Evolutionary conservation across 2,888 invertebrate species (phyloP).

Genomic region (Drymonia ruficornis): DNA sequence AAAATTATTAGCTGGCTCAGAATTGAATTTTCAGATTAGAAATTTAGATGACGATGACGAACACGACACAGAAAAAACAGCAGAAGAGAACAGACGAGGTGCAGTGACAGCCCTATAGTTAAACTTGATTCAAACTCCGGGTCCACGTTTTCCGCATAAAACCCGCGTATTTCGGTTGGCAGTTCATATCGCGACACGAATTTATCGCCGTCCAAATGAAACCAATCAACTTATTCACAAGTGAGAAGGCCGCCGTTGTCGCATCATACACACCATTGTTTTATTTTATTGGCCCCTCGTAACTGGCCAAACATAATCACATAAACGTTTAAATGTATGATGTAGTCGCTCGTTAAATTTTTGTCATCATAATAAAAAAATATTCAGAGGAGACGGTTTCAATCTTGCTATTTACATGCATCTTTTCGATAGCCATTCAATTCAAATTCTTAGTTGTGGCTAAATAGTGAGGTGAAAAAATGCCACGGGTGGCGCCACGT

Average conservation of each 20-base stretch:
- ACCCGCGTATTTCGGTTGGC: conserved; percentile 4
- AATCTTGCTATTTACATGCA: background rate
- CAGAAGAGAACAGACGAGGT: no score
- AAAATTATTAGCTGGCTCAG: background rate
- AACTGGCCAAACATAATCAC: conserved; percentile 8
- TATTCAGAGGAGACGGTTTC: background rate
- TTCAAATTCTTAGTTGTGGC: no score
- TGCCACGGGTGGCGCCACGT: no score
- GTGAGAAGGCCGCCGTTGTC: conserved; percentile 16
- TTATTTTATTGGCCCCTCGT: conserved; percentile 22
- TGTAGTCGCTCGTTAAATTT: background rate
- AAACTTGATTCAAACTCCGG: background rate
- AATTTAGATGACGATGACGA: no score
- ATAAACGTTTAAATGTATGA: conserved; percentile 23
- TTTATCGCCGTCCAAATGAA: conserved; percentile 13
- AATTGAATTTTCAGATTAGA: background rate
- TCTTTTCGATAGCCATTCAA: no score
- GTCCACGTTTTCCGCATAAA: background rate
- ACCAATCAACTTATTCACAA: conserved; percentile 24
- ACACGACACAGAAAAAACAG: no score
- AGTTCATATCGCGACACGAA: conserved; percentile 10
- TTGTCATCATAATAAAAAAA: background rate
- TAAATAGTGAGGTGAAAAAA: no score
- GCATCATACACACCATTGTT: conserved; percentile 21
- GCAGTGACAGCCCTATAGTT: background rate